Percentiles rank a stretch among this genome's conserved stretches.
Conservation (phyloP, 2,113 vertebrate species). For the Paralichthys olivaceus region DNA sequence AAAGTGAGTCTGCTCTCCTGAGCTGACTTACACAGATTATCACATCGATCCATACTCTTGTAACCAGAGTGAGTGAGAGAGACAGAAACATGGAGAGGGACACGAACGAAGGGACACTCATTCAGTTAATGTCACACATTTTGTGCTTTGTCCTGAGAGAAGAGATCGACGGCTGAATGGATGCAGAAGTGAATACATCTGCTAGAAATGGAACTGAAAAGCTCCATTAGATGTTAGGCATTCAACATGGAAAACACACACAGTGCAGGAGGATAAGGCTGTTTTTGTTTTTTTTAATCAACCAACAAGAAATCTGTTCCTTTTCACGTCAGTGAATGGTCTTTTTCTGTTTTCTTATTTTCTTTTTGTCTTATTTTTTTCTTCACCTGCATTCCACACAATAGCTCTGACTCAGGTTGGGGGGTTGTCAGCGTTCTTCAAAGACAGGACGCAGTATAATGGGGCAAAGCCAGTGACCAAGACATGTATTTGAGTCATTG, state of each 20-base stretch:
- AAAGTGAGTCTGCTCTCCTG: background rate
- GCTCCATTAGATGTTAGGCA: conserved; percentile 79
- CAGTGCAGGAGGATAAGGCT: conserved; percentile 39
- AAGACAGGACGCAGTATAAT: conserved; percentile 48
- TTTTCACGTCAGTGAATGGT: conserved; percentile 75
- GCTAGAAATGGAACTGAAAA: conserved; percentile 64
- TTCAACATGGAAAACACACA: conserved; percentile 65
- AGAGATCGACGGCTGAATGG: conserved; percentile 67
- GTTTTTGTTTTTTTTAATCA: conserved; percentile 53
- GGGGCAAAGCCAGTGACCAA: conserved; percentile 49
- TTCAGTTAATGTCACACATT: conserved; percentile 64
- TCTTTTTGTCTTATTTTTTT: conserved; percentile 49
- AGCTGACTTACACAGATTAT: background rate
- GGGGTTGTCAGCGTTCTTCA: conserved; percentile 29
- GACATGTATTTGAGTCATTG: conserved; percentile 55
- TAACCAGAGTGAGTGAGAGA: conserved; percentile 12
- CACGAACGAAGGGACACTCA: conserved; percentile 19
- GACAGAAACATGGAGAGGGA: conserved; percentile 1
- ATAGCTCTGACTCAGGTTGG: conserved; percentile 61
- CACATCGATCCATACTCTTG: background rate
- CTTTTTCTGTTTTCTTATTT: conserved; percentile 68
- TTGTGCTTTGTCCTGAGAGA: conserved; percentile 62
- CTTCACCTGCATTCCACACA: conserved; percentile 39
- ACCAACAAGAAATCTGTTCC: conserved; percentile 60
- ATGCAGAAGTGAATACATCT: conserved; percentile 64